Evolutionary conservation across 2,113 vertebrate genomes (phyloP).

Genomic region (Megaceryle maxima): DNA sequence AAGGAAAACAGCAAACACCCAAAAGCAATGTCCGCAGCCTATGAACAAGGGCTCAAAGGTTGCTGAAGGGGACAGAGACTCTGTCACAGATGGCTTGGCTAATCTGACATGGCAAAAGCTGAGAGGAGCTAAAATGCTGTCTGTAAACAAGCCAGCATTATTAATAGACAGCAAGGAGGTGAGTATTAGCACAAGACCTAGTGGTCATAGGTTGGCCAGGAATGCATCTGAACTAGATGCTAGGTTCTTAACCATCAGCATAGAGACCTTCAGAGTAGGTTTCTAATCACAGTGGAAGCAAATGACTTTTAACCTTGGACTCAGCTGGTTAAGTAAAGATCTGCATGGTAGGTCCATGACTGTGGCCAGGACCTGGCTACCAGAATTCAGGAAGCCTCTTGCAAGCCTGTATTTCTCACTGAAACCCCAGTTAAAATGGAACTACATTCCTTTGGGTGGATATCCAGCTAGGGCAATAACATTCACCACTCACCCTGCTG

Average conservation of each 20-base stretch:
- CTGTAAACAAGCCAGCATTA: not conserved
- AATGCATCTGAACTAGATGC: not conserved
- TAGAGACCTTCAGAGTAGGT: not conserved
- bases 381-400: not conserved
- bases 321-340: not conserved
- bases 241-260: not conserved
- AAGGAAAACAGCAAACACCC: not conserved
- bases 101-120: not conserved
- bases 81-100: not conserved
- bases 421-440: not conserved
- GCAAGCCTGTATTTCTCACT: not conserved
- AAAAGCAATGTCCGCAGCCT: not conserved
- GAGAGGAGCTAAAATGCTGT: not conserved
- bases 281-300: not conserved
- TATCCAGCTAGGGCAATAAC: not conserved
- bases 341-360: not conserved
- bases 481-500: not conserved
- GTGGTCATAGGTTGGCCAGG: not conserved
- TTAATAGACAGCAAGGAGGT: not conserved
- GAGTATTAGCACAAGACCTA: not conserved
- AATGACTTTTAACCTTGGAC: not conserved
- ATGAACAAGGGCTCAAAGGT: not conserved
- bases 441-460: not conserved
- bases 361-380: not conserved
- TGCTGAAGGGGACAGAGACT: not conserved